Evolutionary conservation across 1,140 invertebrate genomes (phyloP).

Genomic region (Bombus huntii): DNA sequence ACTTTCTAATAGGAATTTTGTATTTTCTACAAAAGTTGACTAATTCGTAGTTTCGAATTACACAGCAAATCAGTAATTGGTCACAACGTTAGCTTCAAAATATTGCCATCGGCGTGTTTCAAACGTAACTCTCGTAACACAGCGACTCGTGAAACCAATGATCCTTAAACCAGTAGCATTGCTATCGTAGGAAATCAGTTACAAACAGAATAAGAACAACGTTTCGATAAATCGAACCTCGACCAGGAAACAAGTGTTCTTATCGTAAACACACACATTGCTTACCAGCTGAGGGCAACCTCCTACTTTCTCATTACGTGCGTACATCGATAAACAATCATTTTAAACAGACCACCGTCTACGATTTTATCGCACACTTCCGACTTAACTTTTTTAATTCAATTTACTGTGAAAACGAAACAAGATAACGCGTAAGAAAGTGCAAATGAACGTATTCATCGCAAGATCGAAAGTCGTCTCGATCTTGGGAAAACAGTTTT

Average conservation of each 20-base stretch:
- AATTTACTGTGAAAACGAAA: background rate
- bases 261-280: background rate
- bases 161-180: background rate
- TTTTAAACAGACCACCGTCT: background rate
- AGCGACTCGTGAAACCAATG: background rate
- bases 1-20: background rate
- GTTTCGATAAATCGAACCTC: slow-evolving; percentile 5
- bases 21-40: background rate
- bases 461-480: background rate
- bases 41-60: too few relatives aligned
- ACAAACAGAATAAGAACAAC: background rate
- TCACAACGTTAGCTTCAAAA: too few relatives aligned
- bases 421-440: too few relatives aligned
- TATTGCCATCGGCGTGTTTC: background rate
- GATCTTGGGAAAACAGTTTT: background rate
- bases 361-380: background rate
- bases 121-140: background rate
- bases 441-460: fast-evolving
- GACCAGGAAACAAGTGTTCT: background rate
- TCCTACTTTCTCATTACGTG: background rate
- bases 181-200: slow-evolving; percentile 1
- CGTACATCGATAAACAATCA: background rate
- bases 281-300: background rate
- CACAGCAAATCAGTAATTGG: too few relatives aligned
- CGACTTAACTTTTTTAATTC: too few relatives aligned